A percentile compares a stretch with the other conserved stretches of the same genome.
Evolutionary conservation across 2,888 invertebrate genomes (phyloP).

Genomic region (Fabriciana adippe): DNA sequence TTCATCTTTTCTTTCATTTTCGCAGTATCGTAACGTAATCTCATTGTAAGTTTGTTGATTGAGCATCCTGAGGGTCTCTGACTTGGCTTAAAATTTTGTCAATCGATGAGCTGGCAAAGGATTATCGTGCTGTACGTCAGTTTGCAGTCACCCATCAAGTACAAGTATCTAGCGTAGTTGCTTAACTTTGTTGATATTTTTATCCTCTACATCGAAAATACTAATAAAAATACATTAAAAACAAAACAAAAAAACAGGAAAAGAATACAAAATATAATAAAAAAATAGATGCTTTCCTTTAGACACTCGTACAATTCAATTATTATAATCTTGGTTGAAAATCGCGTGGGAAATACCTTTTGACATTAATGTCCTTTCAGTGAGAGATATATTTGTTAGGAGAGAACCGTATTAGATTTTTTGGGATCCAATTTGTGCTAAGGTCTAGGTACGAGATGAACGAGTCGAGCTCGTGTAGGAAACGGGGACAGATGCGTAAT

Average conservation of each 20-base stretch:
- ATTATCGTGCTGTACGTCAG: too few relatives aligned
- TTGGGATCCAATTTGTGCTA: constrained; percentile 17
- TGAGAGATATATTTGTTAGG: constrained; percentile 14
- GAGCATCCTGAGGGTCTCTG: too few relatives aligned
- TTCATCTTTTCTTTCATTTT: too few relatives aligned
- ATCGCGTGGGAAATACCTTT: constrained; percentile 20
- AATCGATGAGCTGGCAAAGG: too few relatives aligned
- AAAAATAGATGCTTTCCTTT: constrained; percentile 7
- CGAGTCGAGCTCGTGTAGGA: background rate
- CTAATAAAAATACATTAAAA: background rate
- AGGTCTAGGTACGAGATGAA: constrained; percentile 13
- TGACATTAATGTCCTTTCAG: constrained; percentile 12
- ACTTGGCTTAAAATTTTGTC: too few relatives aligned
- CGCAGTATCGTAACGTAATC: too few relatives aligned
- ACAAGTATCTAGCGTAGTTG: too few relatives aligned
- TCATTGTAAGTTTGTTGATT: too few relatives aligned
- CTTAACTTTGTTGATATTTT: too few relatives aligned
- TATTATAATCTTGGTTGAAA: constrained; percentile 16
- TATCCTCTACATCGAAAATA: too few relatives aligned
- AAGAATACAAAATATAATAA: constrained; percentile 3
- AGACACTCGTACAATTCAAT: constrained; percentile 5
- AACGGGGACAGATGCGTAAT: constrained; percentile 17
- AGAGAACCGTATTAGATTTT: constrained; percentile 19
- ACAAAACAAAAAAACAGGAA: background rate
- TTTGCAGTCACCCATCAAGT: too few relatives aligned